Conservation (phyloP, 2,888 invertebrate genomes). For the Synanthedon andrenaeformis region DNA sequence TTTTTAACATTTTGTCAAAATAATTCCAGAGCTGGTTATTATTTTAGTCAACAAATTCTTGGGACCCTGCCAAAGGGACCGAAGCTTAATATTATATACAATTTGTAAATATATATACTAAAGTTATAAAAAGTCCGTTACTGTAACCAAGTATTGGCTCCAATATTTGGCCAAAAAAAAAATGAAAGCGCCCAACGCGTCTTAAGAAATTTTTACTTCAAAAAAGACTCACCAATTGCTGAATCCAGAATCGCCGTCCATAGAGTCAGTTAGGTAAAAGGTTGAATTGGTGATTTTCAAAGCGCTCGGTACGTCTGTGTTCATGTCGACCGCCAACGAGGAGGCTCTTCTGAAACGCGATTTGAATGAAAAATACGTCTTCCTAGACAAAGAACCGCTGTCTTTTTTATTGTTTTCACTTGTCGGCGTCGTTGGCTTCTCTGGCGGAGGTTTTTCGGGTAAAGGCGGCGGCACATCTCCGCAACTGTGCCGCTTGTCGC, state of each 20-base stretch:
- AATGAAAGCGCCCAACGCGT: no score
- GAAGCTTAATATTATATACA: no score
- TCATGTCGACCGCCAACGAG: slow-evolving; percentile 67
- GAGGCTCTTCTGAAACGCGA: slow-evolving; percentile 73
- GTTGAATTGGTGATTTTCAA: slow-evolving; percentile 75
- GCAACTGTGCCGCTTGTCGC: slow-evolving; percentile 41
- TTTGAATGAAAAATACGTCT: slow-evolving; percentile 70
- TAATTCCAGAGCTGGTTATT: no score
- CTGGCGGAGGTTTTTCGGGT: slow-evolving; percentile 41
- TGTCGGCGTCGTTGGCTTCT: slow-evolving; percentile 48
- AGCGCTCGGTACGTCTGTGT: slow-evolving; percentile 62
- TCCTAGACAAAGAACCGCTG: slow-evolving; percentile 50
- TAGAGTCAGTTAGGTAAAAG: slow-evolving; percentile 78
- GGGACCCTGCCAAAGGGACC: no score
- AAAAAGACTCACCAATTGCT: slow-evolving; percentile 53
- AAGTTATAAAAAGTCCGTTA: no score
- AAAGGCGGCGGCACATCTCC: slow-evolving; percentile 45
- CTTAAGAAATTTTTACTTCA: no score
- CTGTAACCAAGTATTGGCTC: no score
- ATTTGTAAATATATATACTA: no score
- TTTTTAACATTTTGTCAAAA: no score
- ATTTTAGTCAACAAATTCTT: no score
- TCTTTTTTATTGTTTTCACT: slow-evolving; percentile 51
- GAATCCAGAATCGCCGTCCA: slow-evolving; percentile 74
- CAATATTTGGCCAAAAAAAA: no score